A percentile compares a stretch with the other conserved stretches of the same genome.
Evolutionary conservation across 2,888 invertebrate genomes (phyloP).

Genomic region (Xestia rhomboidea): DNA sequence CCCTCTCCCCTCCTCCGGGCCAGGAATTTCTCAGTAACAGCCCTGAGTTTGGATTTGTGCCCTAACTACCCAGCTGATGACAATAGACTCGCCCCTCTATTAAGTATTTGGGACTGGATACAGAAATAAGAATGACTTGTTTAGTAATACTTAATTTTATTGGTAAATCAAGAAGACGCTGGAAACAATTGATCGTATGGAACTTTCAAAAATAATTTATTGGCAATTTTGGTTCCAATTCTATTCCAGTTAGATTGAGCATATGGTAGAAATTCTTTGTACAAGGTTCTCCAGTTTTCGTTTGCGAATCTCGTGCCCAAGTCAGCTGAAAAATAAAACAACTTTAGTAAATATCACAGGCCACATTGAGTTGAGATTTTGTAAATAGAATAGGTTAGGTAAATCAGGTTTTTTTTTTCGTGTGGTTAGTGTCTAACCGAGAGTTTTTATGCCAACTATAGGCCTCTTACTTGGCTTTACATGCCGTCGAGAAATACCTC

Average conservation of each 20-base stretch:
- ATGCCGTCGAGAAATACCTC: too few relatives aligned
- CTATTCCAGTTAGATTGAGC: conserved; percentile 90
- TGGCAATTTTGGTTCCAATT: conserved; percentile 87
- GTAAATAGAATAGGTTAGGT: neutral
- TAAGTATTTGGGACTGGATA: neutral
- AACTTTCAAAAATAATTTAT: conserved; percentile 89
- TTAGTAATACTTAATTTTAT: conserved; percentile 8
- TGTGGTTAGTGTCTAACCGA: too few relatives aligned
- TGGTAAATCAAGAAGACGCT: conserved; percentile 51
- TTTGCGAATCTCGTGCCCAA: conserved; percentile 90
- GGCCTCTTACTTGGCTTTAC: too few relatives aligned
- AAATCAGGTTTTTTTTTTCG: neutral
- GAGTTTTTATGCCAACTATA: too few relatives aligned
- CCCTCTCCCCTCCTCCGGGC: neutral
- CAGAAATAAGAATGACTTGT: neutral
- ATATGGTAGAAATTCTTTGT: conserved; percentile 90
- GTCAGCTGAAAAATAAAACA: conserved; percentile 85
- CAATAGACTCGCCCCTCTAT: neutral
- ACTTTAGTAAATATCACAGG: neutral
- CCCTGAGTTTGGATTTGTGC: neutral
- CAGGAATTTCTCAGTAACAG: neutral
- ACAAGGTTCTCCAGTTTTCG: conserved; percentile 91
- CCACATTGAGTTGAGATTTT: neutral
- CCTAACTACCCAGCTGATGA: neutral
- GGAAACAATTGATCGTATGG: conserved; percentile 86